A percentile compares a stretch with the other conserved stretches of the same genome.
These are phyloP conservation scores for Drosophila mojavensis DNA, from an alignment of 1,140 invertebrate species.

Conservation along the genomic window DNA sequence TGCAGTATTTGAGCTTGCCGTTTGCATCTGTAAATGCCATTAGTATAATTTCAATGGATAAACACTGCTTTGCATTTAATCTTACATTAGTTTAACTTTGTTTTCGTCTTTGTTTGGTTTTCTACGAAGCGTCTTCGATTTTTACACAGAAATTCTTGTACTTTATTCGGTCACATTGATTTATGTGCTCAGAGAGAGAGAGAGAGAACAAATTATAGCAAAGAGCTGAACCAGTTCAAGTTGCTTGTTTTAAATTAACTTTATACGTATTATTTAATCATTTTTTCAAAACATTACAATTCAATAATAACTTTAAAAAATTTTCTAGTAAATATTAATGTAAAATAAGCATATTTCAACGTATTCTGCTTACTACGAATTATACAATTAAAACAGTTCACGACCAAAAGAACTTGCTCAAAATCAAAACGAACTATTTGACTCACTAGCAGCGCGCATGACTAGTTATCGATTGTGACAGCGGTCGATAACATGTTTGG, in stretches of 20 bases:
- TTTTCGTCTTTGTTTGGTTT: neutral
- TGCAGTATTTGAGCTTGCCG: neutral
- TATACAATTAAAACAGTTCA: too few relatives aligned
- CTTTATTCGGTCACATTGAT: constrained; percentile 31
- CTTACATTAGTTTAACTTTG: constrained; percentile 3
- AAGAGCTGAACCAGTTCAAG: constrained; percentile 19
- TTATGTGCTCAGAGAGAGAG: neutral
- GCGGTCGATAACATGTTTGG: constrained; percentile 7
- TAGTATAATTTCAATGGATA: neutral
- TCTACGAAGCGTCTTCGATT: constrained; percentile 23
- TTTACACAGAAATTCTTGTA: neutral
- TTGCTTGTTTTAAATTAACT: neutral
- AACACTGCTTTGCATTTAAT: neutral
- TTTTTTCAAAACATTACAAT: too few relatives aligned
- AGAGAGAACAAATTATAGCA: too few relatives aligned
- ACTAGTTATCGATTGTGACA: constrained; percentile 18
- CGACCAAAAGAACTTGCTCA: neutral
- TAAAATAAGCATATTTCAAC: neutral
- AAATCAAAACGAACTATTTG: neutral
- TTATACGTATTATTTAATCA: too few relatives aligned
- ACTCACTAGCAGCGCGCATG: constrained; percentile 21
- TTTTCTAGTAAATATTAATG: too few relatives aligned
- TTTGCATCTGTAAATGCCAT: constrained; percentile 17
- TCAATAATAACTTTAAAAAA: too few relatives aligned
- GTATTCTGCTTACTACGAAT: neutral